Evolutionary conservation across 2,888 invertebrate species (phyloP).

Genomic region (Ditylenchus weischeri): DNA sequence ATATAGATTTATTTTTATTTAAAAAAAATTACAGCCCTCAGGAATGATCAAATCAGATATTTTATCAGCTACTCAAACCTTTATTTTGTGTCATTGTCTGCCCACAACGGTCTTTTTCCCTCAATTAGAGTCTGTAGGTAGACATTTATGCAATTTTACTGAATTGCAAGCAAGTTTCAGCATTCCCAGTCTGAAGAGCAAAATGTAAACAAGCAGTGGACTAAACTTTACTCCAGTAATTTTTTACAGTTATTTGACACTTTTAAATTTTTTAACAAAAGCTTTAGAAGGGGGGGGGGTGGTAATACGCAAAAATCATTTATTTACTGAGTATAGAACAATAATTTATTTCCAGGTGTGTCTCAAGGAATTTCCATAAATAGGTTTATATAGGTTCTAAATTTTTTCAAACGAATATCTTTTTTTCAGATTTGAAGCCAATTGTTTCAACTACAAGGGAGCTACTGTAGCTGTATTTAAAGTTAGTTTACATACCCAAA

Average conservation of each 20-base stretch:
- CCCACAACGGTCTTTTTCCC: constrained; percentile 41
- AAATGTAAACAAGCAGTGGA: constrained; percentile 31
- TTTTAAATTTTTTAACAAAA: not conserved
- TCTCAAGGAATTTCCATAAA: constrained; percentile 49
- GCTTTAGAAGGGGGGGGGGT: too few species aligned
- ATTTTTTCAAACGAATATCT: not conserved
- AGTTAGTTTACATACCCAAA: too few species aligned
- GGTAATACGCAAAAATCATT: too few species aligned
- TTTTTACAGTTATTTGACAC: constrained; percentile 6
- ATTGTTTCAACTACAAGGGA: constrained; percentile 51
- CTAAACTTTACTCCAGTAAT: constrained; percentile 44
- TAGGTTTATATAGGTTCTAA: constrained; percentile 21
- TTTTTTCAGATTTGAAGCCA: constrained; percentile 46
- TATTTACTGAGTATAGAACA: not conserved
- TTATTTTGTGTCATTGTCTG: constrained; percentile 41
- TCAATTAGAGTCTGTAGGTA: constrained; percentile 1
- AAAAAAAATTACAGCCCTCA: not conserved
- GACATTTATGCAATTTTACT: not conserved
- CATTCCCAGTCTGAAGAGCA: not conserved
- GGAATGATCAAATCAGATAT: constrained; percentile 38
- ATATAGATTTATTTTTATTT: not conserved
- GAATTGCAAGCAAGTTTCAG: not conserved
- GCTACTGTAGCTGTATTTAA: constrained; percentile 39
- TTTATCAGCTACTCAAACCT: constrained; percentile 48
- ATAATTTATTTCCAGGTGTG: constrained; percentile 3